phyloP scores from a whole-genome alignment of 1,140 invertebrate genomes.

The Macrocentrus cingulum region DNA sequence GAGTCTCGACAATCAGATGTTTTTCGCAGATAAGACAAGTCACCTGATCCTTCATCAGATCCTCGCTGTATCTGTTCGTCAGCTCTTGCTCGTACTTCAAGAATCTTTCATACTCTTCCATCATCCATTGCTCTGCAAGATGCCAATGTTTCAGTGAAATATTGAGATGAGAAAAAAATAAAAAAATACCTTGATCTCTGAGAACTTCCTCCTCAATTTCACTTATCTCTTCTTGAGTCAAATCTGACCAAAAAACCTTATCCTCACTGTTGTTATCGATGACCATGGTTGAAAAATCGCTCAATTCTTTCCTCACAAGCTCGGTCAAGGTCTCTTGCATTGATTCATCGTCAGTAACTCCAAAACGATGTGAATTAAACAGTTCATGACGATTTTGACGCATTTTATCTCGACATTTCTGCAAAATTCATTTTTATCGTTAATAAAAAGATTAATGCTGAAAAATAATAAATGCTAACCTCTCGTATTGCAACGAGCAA shows the following conservation, averaged over 20 bases:
- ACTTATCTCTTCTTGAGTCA: slow-evolving; percentile 10
- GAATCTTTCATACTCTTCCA: slow-evolving; percentile 49
- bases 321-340: slow-evolving; percentile 34
- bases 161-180: slow-evolving; percentile 16
- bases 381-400: slow-evolving; percentile 45
- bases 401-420: slow-evolving; percentile 50
- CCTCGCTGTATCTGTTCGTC: slow-evolving; percentile 30
- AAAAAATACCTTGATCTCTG: slow-evolving; percentile 14
- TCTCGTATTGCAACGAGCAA: no score
- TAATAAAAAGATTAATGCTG: no score
- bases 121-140: slow-evolving; percentile 50
- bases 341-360: slow-evolving; percentile 16
- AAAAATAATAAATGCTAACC: no score
- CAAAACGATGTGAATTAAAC: slow-evolving; percentile 41
- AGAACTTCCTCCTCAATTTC: slow-evolving; percentile 19
- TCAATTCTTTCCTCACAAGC: slow-evolving; percentile 16
- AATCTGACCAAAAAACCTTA: not conserved
- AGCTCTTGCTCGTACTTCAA: slow-evolving; percentile 42
- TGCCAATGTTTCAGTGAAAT: slow-evolving; percentile 12
- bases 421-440: not conserved
- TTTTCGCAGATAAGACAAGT: slow-evolving; percentile 50
- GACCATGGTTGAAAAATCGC: slow-evolving; percentile 8
- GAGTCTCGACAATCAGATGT: slow-evolving; percentile 31
- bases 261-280: not conserved
- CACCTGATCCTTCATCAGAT: slow-evolving; percentile 29